Base-by-base conservation (phyloP, 1,140 invertebrate genomes). In the Caenorhabditis brenneri region DNA sequence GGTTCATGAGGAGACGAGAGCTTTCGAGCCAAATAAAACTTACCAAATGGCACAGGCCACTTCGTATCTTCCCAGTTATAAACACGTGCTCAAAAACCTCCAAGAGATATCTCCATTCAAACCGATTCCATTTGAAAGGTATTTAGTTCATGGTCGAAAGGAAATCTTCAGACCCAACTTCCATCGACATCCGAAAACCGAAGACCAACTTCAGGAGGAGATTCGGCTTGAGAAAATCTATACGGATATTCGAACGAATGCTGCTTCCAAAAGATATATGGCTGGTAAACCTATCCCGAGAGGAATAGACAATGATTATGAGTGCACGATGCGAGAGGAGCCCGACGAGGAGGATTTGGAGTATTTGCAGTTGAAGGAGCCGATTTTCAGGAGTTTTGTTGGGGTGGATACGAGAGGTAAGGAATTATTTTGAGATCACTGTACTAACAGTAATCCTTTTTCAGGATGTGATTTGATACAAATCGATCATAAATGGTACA, bases 351-450 rank as follows among this genome's bases (percentile, higher is more conserved):
- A 22, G 3, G 65, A 74, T 27, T 24, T 74, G 36, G 65, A 74
- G 65, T 55, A 87, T 60, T 39, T 16, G 16, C 80, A 69, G 48
- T 19, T 87, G 36, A 53, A 58, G 69, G 60, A 93, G 93, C 88
- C 91, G 93, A 69, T 93, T 95, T 36, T 92, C 95, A 88, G 93
- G 91, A 91, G 95, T 95, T 0, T 94, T 94, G 0, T 90, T 95
- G n/a, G 86, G 95, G 0, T 93, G 94, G 84, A 92, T 96, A 33
- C 94, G 94, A 0, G 91, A 86, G 12, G 93, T 94, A 88, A 92
- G 94, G 65, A 95, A 95, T 89, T 90, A 92, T 36, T 93, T 92
- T 39, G 91, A 95, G 42, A 90, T 94, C 46, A 93, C 95, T 86
- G 94, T 93, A n/a, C n/a, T n/a, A 15, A 51, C n/a, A n/a, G n/a